Base-by-base conservation (phyloP, 2,888 invertebrate genomes). In the Ctenicera cuprea region DNA sequence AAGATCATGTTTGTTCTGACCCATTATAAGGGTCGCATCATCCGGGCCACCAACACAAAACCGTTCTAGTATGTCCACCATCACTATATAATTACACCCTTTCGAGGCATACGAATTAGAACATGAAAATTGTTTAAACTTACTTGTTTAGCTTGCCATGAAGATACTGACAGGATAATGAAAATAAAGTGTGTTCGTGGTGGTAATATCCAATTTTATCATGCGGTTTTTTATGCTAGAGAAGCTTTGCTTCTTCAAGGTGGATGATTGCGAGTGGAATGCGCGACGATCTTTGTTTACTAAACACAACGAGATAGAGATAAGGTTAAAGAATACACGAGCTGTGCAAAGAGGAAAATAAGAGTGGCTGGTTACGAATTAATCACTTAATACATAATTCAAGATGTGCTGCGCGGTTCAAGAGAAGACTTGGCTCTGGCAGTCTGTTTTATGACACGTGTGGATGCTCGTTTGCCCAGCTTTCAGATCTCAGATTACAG, bases 371-470 rank as follows among this genome's bases (percentile, higher is more conserved):
- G 70, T 54, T 41, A 73, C 68, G 73, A 74, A 73, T 73, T 75
- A 75, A 75, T 75, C 73, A 62, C 73, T 65, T 75, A 73, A 75
- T 75, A 73, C 72, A 75, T 75, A 73, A 75, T 75, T 75, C 75
- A 75, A 67, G 66, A 69, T 50, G 61, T 61, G 68, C 57, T 54
- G 67, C 43, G 43, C 33, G 33, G 64, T 30, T 30, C 48, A 38
- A 63, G 43, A 63, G 41, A 48, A 50, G 45, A 65, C 43, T 18
- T 33, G 48, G 65, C 54, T 48, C 33, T 64, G 64, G 54, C 62
- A 73, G 59, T 62, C 65, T 69, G 61, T 73, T 72, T 75, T 70
- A 70, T 68, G 67, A 71, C 71, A 74, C 71, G 67, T 68, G 71
- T 63, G 65, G 62, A 52, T 64, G 50, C 70, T 52, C 52, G 65